Base-by-base conservation (phyloP, 2,888 invertebrate genomes). In the Pseudoips prasinana region DNA sequence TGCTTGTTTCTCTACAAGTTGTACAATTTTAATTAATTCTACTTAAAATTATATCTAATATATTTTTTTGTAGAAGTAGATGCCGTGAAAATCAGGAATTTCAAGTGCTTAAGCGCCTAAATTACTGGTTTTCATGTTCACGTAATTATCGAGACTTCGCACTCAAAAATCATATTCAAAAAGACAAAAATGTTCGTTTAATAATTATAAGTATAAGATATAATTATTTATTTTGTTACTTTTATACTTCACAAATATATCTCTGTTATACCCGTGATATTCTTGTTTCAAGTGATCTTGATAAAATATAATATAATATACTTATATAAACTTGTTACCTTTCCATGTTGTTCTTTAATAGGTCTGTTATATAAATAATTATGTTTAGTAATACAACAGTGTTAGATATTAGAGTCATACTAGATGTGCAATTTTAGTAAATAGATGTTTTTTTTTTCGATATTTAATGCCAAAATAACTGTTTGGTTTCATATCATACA, bases 351-450 rank as follows among this genome's bases (percentile, higher is more conserved):
- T 62, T 51, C 47, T 61, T 54, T 54, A 52, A 60, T 52, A 67
- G 60, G 68, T 68, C 66, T 72, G 68, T 68, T 71, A 45, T 31
- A 28, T n/a, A 33, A 46, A 47, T 54, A 55, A 57, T 52, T 38
- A 52, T 56, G 41, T 44, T 49, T 55, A 35, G 22, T 33, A 38
- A 52, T 34, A 40, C 55, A 52, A 46, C 54, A 60, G 40, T n/a
- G n/a, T 58, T 55, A 56, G 48, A 33, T 53, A 46, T 60, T 20
- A 20, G 20, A 48, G 44, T 70, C 69, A 47, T 45, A 59, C 75
- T 77, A 76, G 75, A 72, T 71, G 87, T 87, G 87, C 87, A 87
- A 87, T 87, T 73, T 83, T 85, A 86, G 83, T 50, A 53, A 62
- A 51, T 85, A 81, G 72, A 68, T 48, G 62, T 62, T 61, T 65